Base-by-base conservation (phyloP, 2,888 invertebrate genomes). In the Halictus quadricinctus region DNA sequence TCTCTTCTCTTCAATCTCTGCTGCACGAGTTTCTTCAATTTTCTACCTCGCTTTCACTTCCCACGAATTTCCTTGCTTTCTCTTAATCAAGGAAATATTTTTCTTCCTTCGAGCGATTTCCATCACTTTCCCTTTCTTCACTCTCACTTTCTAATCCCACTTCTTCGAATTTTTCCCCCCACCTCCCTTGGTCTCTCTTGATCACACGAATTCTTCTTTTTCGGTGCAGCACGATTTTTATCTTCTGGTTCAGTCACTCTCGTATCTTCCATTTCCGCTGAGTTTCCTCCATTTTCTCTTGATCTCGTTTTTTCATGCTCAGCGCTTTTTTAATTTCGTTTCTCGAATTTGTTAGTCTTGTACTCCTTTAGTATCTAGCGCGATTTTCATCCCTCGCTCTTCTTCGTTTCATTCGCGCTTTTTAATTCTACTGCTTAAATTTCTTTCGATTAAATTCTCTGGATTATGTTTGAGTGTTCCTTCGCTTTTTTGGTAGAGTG, bases 1-100 rank as follows among this genome's bases (percentile, higher is more conserved):
- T 73, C 76, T 72, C 25, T 72, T 58, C 64, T 46, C 69, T 60
- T 25, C 60, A 60, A 60, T 60, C 60, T 60, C 54, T 54, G 54
- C 60, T 60, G 6, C 13, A 60, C 25, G 15, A 60, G 29, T 60
- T 29, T 60, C 60, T 29, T 13, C 60, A 5, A 25, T 25, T 60
- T 15, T 15, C 60, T 25, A 60, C 58, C 58, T n/a, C 58, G n/a
- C n/a, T 10, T 0, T 58, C n/a, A 25, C 25, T 15, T 5, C 25
- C 29, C 60, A 25, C 25, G 2, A 25, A 60, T 25, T 15, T 13
- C 60, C 15, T 15, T 60, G 13, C 60, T 13, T 29, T 60, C 60
- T 15, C 60, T 29, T 5, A 13, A 60, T 60, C n/a, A 1, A 25
- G 25, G 13, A 25, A 60, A 60, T 1, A 25, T 25, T 60, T 25